These are phyloP conservation scores for Pollachius pollachius DNA, from an alignment of 2,113 vertebrate genomes.

Conservation along the genomic window DNA sequence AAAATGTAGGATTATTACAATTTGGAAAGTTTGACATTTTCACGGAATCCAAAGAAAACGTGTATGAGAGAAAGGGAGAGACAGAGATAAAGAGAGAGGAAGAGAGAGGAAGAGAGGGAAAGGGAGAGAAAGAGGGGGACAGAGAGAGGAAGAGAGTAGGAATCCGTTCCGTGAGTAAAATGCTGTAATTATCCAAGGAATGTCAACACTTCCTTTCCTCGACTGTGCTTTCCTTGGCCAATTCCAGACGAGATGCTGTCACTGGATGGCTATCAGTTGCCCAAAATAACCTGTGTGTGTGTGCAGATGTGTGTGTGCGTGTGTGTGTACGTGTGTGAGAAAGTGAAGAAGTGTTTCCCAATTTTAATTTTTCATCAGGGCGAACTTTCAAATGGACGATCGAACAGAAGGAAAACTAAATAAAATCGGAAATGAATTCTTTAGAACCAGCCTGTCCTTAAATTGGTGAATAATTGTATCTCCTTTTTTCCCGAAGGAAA, in stretches of 20 bases:
- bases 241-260: background rate
- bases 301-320: conserved; percentile 1
- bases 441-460: too few relatives aligned
- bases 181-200: conserved; percentile 38
- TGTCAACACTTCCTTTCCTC: conserved; percentile 41
- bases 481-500: too few relatives aligned
- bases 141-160: background rate
- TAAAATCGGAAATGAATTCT: too few relatives aligned
- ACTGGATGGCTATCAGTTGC: background rate
- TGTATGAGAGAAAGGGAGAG: too few relatives aligned
- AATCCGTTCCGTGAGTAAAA: conserved; percentile 19
- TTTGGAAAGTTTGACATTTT: too few relatives aligned
- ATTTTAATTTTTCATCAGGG: too few relatives aligned
- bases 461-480: too few relatives aligned
- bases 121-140: background rate
- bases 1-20: too few relatives aligned
- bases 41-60: too few relatives aligned
- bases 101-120: background rate
- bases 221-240: background rate
- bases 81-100: background rate
- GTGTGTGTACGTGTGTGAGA: conserved; percentile 1
- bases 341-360: background rate
- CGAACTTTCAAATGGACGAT: too few relatives aligned
- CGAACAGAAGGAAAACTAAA: too few relatives aligned
- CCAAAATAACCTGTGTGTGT: conserved; percentile 6